Base-by-base conservation (phyloP, 2,113 vertebrate species). In the Vulpes vulpes region DNA sequence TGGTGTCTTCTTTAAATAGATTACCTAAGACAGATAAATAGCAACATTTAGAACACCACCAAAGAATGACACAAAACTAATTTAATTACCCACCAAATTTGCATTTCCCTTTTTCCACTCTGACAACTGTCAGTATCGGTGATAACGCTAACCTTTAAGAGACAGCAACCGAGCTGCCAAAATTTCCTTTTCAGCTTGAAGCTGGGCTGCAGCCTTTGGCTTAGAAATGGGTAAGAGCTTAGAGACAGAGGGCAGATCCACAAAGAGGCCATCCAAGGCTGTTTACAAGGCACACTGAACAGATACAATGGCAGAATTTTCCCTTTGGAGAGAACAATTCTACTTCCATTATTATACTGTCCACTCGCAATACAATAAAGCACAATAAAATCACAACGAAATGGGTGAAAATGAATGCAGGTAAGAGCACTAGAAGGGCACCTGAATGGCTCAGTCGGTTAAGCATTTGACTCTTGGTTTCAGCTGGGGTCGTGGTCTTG, bases 1-100 rank as follows among this genome's bases (percentile, higher is more conserved):
- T 89, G 99, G 99, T 11, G 99, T 99, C 98, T 99, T 99, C 99
- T 99, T 99, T 98, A 99, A 98, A 98, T 99, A 99, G 97, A 99
- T 99, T 78, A 99, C 99, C 99, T 99, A 98, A 88, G 60, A 97
- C 71, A 73, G 32, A 83, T 22, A 82, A 97, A 97, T 4, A 95
- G 91, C 60, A 91, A 95, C 14, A 96, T 90, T 98, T 93, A 98
- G 90, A 96, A 97, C 73, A 90, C 20, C 14, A 60, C 32, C 88
- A 65, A 65, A 78, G 62, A 67, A 91, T 25, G 92, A 62, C 91
- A 78, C 16, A 22, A 67, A 67, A 32, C 79, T 12, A 43, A 89
- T 57, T 76, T 74, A 35, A 55, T 62, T 83, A 95, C 79, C 87
- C 43, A 62, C 59, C 83, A 67, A 60, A 55, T 60, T 0, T 64